Percentiles rank a stretch among this genome's conserved stretches.
phyloP scores from a whole-genome alignment of 2,888 invertebrate species.

The Tridacna crocea region DNA sequence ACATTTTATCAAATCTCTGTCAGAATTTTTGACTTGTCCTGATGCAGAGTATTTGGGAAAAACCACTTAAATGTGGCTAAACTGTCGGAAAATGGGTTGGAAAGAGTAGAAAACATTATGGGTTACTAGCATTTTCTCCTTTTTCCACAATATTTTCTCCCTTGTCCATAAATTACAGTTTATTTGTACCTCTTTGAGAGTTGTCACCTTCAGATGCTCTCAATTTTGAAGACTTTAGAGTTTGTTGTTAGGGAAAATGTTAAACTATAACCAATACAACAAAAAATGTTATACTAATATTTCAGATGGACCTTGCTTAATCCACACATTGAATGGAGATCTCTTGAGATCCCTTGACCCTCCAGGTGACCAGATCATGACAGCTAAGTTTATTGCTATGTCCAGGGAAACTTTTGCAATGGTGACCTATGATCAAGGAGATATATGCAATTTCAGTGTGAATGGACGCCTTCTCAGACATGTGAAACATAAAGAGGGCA shows the following conservation, averaged over 20 bases:
- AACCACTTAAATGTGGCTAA: too few relatives aligned
- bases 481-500: conserved; percentile 95
- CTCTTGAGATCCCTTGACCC: conserved; percentile 95
- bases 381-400: conserved; percentile 96
- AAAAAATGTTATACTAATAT: background rate
- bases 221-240: too few relatives aligned
- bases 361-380: conserved; percentile 86
- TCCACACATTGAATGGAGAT: conserved; percentile 99
- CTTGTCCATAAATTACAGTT: too few relatives aligned
- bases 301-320: conserved; percentile 96
- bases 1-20: background rate
- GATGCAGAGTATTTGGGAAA: too few relatives aligned
- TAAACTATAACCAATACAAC: background rate
- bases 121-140: background rate
- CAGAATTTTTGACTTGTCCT: too few relatives aligned
- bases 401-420: conserved; percentile 98
- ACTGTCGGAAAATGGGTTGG: too few relatives aligned
- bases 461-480: conserved; percentile 95
- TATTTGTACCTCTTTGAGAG: too few relatives aligned
- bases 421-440: conserved; percentile 95
- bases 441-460: conserved; percentile 96
- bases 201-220: too few relatives aligned
- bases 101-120: background rate
- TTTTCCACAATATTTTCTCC: background rate
- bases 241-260: too few relatives aligned